phyloP scores from a whole-genome alignment of 2,113 vertebrate species.

The Oreochromis niloticus region DNA sequence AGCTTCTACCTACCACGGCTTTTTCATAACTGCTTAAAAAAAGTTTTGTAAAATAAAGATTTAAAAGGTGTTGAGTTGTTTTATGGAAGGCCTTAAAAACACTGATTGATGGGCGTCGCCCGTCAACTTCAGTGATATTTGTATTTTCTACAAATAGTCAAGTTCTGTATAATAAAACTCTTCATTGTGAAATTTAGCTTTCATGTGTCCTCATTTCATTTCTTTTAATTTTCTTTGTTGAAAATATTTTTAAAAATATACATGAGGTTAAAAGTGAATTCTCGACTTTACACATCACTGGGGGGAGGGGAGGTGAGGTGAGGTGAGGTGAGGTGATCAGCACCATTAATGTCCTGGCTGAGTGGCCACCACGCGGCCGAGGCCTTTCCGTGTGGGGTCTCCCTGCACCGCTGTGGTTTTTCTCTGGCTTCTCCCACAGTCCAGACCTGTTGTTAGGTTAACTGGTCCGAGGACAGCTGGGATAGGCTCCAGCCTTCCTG shows the following conservation, averaged over 20 bases:
- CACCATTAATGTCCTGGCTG: background rate
- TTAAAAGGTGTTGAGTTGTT: background rate
- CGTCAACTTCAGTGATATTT: background rate
- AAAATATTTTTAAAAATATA: background rate
- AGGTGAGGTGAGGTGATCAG: background rate
- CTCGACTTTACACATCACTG: accelerated
- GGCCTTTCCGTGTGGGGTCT: background rate
- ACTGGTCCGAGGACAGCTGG: background rate
- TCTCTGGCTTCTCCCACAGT: background rate
- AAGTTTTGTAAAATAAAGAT: background rate
- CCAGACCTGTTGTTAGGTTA: background rate
- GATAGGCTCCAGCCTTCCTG: background rate
- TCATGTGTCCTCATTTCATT: accelerated
- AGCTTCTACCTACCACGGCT: background rate
- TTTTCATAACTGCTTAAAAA: background rate
- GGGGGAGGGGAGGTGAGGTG: too few species aligned
- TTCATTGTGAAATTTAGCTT: background rate
- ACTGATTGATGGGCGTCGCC: background rate
- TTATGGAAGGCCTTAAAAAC: background rate
- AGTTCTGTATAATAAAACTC: constrained; percentile 27
- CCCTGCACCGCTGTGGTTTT: background rate
- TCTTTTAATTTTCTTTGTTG: background rate
- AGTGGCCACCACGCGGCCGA: background rate
- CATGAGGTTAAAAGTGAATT: background rate
- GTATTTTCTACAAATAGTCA: background rate